Base-by-base conservation (phyloP, 64 coral and sea anemone species). In the Orbicella faveolata region DNA sequence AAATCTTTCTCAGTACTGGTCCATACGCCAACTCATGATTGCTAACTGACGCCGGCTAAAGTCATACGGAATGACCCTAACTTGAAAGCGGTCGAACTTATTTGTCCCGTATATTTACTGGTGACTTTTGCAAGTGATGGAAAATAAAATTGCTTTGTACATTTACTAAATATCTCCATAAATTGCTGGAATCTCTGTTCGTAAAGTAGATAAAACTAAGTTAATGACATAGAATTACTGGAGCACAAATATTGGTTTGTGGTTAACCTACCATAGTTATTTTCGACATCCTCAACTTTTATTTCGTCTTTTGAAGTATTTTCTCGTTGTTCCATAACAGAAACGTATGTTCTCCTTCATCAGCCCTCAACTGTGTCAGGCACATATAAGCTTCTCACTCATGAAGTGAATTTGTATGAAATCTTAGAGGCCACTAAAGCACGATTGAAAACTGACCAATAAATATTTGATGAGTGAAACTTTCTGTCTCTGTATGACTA, bases 231-330 rank as follows among this genome's bases (percentile, higher is more conserved):
- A 70, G 9, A 70, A 10, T 70, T 1, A 20, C 5, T 70, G 11
- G 0, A 52, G 23, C 23, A 20, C 41, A 1, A 78, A 63, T 13
- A 26, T 23, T 85, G 41, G 52, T 52, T 21, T 44, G 34, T 1
- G 37, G 37, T 51, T 41, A 68, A 73, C 82, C 21, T 85, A 85
- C 82, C 82, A 85, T 85, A 44, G 36, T 66, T 34, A 83, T 33
- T 66, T 84, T 84, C 82, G 39, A 85, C 82, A 70, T 85, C 82
- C 65, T 85, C 82, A 14, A 85, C 82, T 85, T n/a, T 70, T 17
- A 85, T 85, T 52, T 52, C 7, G 14, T 68, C 2, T 66, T 52
- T 41, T 19, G 54, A 63, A 63, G 21, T 55, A 63, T 57, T 17
- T 12, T 25, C 16, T 85, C 66, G 36, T 73, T 20, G 16, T 6